Evolutionary conservation across 2,797 vertebrate genomes (phyloP).

Genomic region (Phataginus tetradactyla): DNA sequence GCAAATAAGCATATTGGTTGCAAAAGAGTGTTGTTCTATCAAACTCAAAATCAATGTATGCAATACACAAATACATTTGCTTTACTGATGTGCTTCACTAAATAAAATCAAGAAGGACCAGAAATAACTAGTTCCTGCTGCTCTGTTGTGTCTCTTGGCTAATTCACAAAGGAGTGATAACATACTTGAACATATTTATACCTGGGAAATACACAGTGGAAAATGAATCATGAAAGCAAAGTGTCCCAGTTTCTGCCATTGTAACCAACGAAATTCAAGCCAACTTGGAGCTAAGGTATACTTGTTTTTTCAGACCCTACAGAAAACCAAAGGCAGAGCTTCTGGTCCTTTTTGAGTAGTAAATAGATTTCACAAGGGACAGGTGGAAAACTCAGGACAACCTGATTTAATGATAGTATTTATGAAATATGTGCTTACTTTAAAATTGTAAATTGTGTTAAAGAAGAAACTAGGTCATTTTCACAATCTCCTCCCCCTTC

Average conservation of each 20-base stretch:
- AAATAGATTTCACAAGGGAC: background rate
- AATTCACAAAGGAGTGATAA: background rate
- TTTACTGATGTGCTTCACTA: background rate
- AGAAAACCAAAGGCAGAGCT: background rate
- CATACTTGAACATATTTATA: background rate
- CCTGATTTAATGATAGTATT: slow-evolving; percentile 5
- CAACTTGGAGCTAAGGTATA: background rate
- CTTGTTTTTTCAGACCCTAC: background rate
- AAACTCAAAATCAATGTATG: background rate
- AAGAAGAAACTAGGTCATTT: slow-evolving; percentile 1
- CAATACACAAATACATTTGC: background rate
- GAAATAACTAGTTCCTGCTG: background rate
- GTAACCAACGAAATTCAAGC: background rate
- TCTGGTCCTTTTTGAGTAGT: background rate
- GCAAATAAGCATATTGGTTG: background rate
- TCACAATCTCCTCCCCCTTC: background rate
- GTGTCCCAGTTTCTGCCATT: background rate
- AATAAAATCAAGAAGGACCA: background rate
- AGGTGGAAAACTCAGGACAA: background rate
- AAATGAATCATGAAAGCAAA: background rate
- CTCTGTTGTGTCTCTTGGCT: background rate
- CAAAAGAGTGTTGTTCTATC: background rate
- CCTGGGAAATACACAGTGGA: background rate
- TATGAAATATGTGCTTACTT: slow-evolving; percentile 9
- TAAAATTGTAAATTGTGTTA: slow-evolving; percentile 44